Evolutionary conservation across 1,140 invertebrate genomes (phyloP), one percentile per base, ranked within the genome.

Genomic region (Ceratosolen solmsi): DNA sequence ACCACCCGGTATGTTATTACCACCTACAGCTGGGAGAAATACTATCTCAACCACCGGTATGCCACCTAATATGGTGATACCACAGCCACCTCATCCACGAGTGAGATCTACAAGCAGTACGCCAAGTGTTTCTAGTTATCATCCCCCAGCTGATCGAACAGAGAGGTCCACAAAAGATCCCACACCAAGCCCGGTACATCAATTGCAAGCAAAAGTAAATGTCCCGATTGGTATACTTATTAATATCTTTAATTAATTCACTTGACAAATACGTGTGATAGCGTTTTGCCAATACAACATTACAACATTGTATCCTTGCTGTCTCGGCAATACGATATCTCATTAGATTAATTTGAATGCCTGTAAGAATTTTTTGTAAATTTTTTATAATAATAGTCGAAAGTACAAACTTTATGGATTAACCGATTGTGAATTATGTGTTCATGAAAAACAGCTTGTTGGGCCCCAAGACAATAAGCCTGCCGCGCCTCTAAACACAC

Each of bases 61-160:
- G 87, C 91, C 92, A 49, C 90, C 93, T 13, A 93, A 93, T 84
- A 91, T 94, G 86, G 92, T 94, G 22, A 92, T 94, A 89, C 93
- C 93, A 25, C 93, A 94, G 83, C 93, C 93, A 82, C 93, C 93
- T 58, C 92, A 93, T 87, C 91, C 91, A 13, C 85, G 91, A 63
- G 88, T 86, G 33, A 86, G 91, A 86, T 88, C 89, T 9, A 82
- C 89, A 13, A 87, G 85, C 60, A 86, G 84, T 65, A 86, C 87
- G 15, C 83, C 89, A 22, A 90, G 86, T 85, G 90, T 91, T 63
- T 86, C 90, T n/a, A 89, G 86, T 82, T 92, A 91, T 88, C 90
- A 91, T 68, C 87, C 90, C 51, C 90, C 90, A 17, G 88, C 91
- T 3, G 91, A 92, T 68, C 84, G 91, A 84, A 92, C 91, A 11